Percentiles rank a stretch among this genome's conserved stretches.
phyloP scores from a whole-genome alignment of 1,140 invertebrate species.

The Spodoptera frugiperda region DNA sequence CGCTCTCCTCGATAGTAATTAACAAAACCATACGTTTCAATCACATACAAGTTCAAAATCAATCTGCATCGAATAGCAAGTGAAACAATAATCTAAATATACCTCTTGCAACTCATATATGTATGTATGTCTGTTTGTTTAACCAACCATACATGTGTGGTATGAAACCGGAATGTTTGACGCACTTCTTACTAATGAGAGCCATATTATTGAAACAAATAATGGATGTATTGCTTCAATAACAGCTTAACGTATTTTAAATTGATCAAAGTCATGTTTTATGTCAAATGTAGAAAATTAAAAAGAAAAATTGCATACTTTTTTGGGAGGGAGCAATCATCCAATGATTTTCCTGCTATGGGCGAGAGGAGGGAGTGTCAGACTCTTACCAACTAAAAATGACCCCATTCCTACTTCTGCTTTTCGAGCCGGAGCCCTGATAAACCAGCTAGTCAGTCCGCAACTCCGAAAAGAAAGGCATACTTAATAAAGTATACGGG shows the following conservation, averaged over 20 bases:
- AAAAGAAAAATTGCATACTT: too few species aligned
- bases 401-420: too few species aligned
- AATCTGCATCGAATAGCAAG: background rate
- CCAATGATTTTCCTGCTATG: too few species aligned
- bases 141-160: constrained; percentile 8
- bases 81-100: constrained; percentile 30
- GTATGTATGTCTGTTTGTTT: constrained; percentile 23
- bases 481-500: too few species aligned
- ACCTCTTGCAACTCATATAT: constrained; percentile 2
- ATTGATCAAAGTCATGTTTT: background rate
- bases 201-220: constrained; percentile 23
- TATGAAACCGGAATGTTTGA: constrained; percentile 18
- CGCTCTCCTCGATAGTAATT: too few species aligned
- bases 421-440: too few species aligned
- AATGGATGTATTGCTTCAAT: background rate
- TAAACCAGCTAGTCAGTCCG: too few species aligned
- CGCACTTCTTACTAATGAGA: constrained; percentile 20
- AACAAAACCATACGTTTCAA: background rate
- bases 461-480: too few species aligned
- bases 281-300: background rate
- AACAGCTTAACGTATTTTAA: background rate
- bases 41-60: background rate
- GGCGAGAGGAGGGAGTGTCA: too few species aligned
- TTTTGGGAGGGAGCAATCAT: too few species aligned
- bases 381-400: too few species aligned